Evolutionary conservation across 2,888 invertebrate genomes (phyloP).

Genomic region (Drosophila sordidula): DNA sequence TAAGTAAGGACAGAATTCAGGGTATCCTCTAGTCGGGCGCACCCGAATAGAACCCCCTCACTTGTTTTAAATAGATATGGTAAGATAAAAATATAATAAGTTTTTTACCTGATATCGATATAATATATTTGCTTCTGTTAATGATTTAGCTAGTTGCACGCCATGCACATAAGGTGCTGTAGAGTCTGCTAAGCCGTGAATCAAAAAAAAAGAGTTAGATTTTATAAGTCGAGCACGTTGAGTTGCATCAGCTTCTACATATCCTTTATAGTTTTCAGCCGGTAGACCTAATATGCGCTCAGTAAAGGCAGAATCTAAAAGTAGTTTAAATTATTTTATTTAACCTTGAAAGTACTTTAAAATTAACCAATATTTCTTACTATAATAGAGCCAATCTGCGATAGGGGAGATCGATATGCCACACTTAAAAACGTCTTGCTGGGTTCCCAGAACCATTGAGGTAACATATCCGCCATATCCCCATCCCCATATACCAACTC

Average conservation of each 20-base stretch:
- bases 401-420: constrained; percentile 97
- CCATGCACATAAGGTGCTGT: constrained; percentile 97
- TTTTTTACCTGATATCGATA: constrained; percentile 94
- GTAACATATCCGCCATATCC: constrained; percentile 97
- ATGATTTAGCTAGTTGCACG: constrained; percentile 93
- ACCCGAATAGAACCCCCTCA: too few species aligned
- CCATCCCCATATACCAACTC: constrained; percentile 98
- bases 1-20: too few species aligned
- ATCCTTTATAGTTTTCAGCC: constrained; percentile 94
- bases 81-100: too few species aligned
- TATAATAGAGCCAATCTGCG: constrained; percentile 97
- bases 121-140: constrained; percentile 94
- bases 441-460: constrained; percentile 94
- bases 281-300: constrained; percentile 96
- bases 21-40: too few species aligned
- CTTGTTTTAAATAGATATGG: too few species aligned
- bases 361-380: constrained; percentile 86
- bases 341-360: background rate
- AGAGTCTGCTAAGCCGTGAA: constrained; percentile 97
- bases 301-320: constrained; percentile 96
- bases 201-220: constrained; percentile 93
- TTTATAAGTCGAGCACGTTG: constrained; percentile 95
- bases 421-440: constrained; percentile 95
- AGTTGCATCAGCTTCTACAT: constrained; percentile 96
- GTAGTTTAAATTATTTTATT: background rate